Evolutionary conservation across 2,797 vertebrate genomes (phyloP).

Genomic region (Myoxocephalus aenaeus): DNA sequence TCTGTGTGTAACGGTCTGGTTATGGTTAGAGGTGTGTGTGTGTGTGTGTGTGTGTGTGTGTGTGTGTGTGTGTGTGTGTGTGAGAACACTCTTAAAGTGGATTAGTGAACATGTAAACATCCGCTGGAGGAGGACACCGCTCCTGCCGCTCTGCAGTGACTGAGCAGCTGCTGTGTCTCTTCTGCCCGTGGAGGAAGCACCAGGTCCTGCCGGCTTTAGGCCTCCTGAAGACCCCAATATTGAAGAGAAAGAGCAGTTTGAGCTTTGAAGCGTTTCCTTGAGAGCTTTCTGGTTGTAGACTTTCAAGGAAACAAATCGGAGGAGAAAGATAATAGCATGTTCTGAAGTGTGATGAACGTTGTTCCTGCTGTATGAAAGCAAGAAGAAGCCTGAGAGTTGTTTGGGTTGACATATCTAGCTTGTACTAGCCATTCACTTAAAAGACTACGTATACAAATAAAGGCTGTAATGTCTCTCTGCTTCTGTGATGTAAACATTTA

Average conservation of each 20-base stretch:
- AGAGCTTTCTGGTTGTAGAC: constrained; percentile 35
- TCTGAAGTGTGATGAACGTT: neutral
- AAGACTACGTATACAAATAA: constrained; percentile 7
- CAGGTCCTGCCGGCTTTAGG: constrained; percentile 21
- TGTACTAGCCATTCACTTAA: constrained; percentile 12
- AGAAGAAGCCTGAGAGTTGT: constrained; percentile 1
- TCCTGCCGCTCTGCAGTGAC: constrained; percentile 46
- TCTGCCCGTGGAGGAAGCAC: constrained; percentile 17
- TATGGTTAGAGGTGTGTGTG: too few relatives aligned
- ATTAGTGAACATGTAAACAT: constrained; percentile 71
- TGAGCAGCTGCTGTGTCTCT: constrained; percentile 47
- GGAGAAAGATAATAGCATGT: neutral
- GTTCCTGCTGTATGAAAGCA: neutral
- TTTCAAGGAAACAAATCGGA: constrained; percentile 18
- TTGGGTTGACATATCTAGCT: constrained; percentile 10
- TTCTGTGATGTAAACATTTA: constrained; percentile 12
- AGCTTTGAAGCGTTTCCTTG: constrained; percentile 39
- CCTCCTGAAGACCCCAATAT: neutral
- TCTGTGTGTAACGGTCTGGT: too few relatives aligned
- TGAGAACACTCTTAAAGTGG: constrained; percentile 54
- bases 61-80: neutral
- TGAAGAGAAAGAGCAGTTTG: neutral
- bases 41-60: neutral
- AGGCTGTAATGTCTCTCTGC: constrained; percentile 5
- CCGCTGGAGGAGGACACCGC: constrained; percentile 47